Percentiles rank a stretch among this genome's conserved stretches.
phyloP scores from a whole-genome alignment of 1,140 invertebrate species.

The Spodoptera litura region DNA sequence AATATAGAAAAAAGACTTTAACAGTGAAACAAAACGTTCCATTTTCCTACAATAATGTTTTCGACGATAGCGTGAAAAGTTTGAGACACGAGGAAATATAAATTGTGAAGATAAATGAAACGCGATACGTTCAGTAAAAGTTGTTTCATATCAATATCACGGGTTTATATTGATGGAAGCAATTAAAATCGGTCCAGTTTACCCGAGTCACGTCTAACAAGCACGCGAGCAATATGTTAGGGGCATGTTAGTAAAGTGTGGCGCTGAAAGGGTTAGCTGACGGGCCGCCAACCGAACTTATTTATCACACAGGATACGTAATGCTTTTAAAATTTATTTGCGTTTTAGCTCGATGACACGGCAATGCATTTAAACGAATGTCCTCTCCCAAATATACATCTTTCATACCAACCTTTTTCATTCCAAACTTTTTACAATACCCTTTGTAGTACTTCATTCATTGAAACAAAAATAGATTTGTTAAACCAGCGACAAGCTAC shows the following conservation, averaged over 20 bases:
- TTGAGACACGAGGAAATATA: slow-evolving; percentile 23
- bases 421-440: slow-evolving; percentile 68
- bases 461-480: slow-evolving; percentile 71
- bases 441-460: slow-evolving; percentile 60
- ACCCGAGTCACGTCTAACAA: slow-evolving; percentile 16
- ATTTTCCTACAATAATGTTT: background rate
- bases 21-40: background rate
- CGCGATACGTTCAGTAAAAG: slow-evolving; percentile 30
- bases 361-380: slow-evolving; percentile 42
- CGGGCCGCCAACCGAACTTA: slow-evolving; percentile 48
- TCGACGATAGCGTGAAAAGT: slow-evolving; percentile 24
- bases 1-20: background rate
- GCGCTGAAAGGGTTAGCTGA: slow-evolving; percentile 44
- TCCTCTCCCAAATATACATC: slow-evolving; percentile 59
- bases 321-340: slow-evolving; percentile 82
- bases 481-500: slow-evolving; percentile 55
- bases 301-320: slow-evolving; percentile 74
- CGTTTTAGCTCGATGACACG: slow-evolving; percentile 71
- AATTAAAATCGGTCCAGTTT: slow-evolving; percentile 39
- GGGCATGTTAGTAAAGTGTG: slow-evolving; percentile 23
- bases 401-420: slow-evolving; percentile 56
- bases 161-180: slow-evolving; percentile 30
- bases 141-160: slow-evolving; percentile 35
- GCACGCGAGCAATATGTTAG: slow-evolving; percentile 1
- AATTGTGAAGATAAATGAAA: slow-evolving; percentile 34